Percentiles rank a stretch among this genome's conserved stretches.
Evolutionary conservation across 2,797 vertebrate species (phyloP).

Genomic region (Phaenicophaeus curvirostris): DNA sequence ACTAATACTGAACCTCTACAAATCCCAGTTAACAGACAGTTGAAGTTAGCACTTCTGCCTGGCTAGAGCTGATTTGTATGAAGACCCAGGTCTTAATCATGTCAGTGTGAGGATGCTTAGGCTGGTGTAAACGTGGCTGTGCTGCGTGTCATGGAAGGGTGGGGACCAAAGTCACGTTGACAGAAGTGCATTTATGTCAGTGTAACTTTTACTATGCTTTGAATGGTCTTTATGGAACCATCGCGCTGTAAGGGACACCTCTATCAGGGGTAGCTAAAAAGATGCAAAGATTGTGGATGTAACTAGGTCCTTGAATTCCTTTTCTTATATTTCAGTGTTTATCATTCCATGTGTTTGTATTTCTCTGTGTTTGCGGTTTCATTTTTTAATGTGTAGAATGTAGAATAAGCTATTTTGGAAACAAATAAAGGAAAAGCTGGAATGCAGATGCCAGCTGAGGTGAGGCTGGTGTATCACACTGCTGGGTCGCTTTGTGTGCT

Average conservation of each 20-base stretch:
- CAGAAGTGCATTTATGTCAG: not conserved
- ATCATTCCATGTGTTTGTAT: not conserved
- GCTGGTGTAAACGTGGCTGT: not conserved
- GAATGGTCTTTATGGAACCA: not conserved
- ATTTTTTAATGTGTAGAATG: not conserved
- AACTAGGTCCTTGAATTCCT: not conserved
- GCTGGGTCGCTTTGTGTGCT: not conserved
- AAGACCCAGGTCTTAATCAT: not conserved
- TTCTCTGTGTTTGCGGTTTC: not conserved
- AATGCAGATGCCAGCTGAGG: not conserved
- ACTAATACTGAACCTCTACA: not conserved
- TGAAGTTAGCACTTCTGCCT: not conserved
- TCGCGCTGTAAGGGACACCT: not conserved
- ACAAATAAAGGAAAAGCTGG: not conserved
- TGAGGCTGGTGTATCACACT: not conserved
- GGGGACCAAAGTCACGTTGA: not conserved
- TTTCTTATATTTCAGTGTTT: not conserved
- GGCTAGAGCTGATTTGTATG: not conserved
- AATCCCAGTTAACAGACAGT: not conserved
- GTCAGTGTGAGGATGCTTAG: accelerated
- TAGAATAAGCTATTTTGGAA: not conserved
- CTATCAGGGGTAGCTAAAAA: not conserved
- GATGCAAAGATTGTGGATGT: not conserved
- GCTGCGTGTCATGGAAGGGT: accelerated
- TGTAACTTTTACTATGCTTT: not conserved